Evolutionary conservation across 2,797 vertebrate species (phyloP).

Genomic region (Alectoris magna): DNA sequence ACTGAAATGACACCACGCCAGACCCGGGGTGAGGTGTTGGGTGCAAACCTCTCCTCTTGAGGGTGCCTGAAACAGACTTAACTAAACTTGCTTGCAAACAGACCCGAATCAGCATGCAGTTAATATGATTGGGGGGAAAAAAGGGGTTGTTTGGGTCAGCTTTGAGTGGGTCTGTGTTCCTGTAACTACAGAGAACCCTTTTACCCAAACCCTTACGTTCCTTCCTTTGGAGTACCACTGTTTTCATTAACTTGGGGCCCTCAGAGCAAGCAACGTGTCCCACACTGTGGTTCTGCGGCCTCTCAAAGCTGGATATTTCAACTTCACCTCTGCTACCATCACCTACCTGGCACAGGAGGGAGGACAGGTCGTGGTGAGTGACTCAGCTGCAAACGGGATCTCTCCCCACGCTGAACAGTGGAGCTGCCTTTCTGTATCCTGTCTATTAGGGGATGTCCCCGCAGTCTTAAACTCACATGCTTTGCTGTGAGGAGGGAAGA

Average conservation of each 20-base stretch:
- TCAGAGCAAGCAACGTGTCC: constrained; percentile 94
- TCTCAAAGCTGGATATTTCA: constrained; percentile 95
- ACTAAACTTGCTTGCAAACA: neutral
- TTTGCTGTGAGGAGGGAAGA: neutral
- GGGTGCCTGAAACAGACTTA: no score
- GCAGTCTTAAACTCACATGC: rapidly evolving
- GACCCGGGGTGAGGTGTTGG: neutral
- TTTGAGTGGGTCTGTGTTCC: neutral
- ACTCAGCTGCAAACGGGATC: rapidly evolving
- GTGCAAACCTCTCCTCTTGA: neutral
- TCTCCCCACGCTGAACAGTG: rapidly evolving
- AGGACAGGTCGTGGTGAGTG: constrained; percentile 92
- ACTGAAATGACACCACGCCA: neutral
- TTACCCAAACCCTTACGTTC: rapidly evolving
- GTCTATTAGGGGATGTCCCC: rapidly evolving
- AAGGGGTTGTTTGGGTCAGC: neutral
- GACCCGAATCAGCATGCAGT: rapidly evolving
- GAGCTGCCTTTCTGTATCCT: neutral
- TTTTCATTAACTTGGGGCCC: constrained; percentile 70
- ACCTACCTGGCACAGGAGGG: constrained; percentile 95
- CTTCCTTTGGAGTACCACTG: neutral
- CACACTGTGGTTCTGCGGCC: constrained; percentile 95
- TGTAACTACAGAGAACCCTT: neutral
- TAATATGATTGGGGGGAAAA: neutral
- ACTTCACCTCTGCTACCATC: constrained; percentile 94